A percentile compares a stretch with the other conserved stretches of the same genome.
phyloP scores from a whole-genome alignment of 2,113 vertebrate species.

The Candoia aspera region DNA sequence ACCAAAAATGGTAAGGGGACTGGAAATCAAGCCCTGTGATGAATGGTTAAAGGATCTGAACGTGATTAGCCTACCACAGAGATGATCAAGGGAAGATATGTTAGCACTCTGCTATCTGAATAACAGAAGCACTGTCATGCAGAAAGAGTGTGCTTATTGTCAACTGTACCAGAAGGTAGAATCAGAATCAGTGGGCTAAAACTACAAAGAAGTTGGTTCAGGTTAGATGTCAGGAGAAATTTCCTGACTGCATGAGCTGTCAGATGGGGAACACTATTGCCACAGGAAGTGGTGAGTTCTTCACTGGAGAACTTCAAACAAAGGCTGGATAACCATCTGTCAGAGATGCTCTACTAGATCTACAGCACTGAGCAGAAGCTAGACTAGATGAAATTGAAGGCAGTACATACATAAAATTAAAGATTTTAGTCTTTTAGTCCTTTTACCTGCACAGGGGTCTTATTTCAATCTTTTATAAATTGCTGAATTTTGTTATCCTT shows the following conservation, averaged over 20 bases:
- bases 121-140: background rate
- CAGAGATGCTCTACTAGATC: background rate
- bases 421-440: background rate
- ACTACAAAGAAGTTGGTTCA: background rate
- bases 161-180: background rate
- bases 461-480: slow-evolving; percentile 46
- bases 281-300: background rate
- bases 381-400: background rate
- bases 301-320: background rate
- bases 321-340: background rate
- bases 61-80: background rate
- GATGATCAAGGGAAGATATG: background rate
- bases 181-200: background rate
- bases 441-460: slow-evolving; percentile 60
- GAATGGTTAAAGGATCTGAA: background rate
- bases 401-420: background rate
- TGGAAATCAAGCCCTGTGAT: background rate
- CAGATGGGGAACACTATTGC: background rate
- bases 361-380: background rate
- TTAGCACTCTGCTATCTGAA: no score
- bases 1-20: background rate
- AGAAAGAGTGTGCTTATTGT: background rate
- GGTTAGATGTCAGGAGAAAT: background rate
- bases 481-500: slow-evolving; percentile 65
- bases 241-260: background rate